Percentiles rank a stretch among this genome's conserved stretches.
phyloP scores from a whole-genome alignment of 2,797 vertebrate genomes.

The Microcaecilia unicolor region DNA sequence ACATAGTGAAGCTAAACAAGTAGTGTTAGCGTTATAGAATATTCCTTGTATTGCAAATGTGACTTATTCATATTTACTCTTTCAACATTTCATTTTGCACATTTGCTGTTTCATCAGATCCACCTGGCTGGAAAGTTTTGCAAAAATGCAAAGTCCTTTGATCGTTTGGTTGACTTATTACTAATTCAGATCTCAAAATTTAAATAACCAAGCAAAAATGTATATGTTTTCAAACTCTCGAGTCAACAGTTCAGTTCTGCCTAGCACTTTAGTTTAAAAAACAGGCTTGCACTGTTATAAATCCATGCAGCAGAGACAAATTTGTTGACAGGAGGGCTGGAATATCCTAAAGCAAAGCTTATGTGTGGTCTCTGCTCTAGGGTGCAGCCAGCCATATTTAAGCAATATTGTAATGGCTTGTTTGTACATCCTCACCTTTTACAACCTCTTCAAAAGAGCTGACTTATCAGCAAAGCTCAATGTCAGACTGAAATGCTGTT shows the following conservation, averaged over 20 bases:
- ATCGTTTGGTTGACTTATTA: not conserved
- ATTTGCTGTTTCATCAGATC: slow-evolving; percentile 8
- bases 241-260: not conserved
- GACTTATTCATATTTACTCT: slow-evolving; percentile 5
- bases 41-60: not conserved
- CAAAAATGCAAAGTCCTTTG: slow-evolving; percentile 3
- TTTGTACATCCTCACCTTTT: not conserved
- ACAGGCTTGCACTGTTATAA: not conserved
- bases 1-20: too few relatives aligned
- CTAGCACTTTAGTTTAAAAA: not conserved
- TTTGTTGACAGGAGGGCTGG: slow-evolving; percentile 21
- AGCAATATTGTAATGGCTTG: not conserved
- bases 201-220: slow-evolving; percentile 9
- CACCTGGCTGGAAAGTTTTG: not conserved
- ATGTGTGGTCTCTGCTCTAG: slow-evolving; percentile 14
- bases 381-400: not conserved
- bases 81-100: slow-evolving; percentile 2
- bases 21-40: too few relatives aligned
- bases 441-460: not conserved
- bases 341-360: slow-evolving; percentile 12
- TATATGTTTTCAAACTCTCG: slow-evolving; percentile 2
- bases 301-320: slow-evolving; percentile 6
- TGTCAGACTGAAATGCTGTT: not conserved
- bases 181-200: slow-evolving; percentile 3
- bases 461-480: not conserved